Conservation (phyloP, 2,113 vertebrate genomes). For the Turnix velox region DNA sequence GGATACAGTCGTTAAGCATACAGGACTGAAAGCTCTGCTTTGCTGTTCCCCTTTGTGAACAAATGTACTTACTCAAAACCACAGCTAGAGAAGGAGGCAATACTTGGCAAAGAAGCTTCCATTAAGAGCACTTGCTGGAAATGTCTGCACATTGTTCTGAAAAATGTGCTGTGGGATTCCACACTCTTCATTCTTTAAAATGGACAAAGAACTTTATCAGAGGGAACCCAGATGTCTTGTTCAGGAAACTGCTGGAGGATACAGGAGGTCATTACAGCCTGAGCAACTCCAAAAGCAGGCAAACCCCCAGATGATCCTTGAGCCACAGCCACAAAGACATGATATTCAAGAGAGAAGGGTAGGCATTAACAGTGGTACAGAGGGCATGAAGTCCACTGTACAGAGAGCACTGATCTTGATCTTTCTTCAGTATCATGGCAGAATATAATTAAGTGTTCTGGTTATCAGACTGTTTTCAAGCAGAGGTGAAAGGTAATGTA, state of each 20-base stretch:
- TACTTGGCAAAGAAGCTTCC: slow-evolving; percentile 22
- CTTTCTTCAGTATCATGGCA: neutral
- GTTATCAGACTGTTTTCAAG: neutral
- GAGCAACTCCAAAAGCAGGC: neutral
- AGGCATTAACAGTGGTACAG: neutral
- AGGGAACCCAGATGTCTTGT: neutral
- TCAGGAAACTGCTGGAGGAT: neutral
- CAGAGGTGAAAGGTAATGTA: neutral
- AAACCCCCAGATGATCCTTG: neutral
- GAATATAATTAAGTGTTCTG: neutral
- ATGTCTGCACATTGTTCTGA: slow-evolving; percentile 12
- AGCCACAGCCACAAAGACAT: neutral
- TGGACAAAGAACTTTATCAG: neutral
- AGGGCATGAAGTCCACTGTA: neutral
- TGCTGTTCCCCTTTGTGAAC: neutral
- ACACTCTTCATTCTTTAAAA: neutral
- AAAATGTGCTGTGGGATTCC: neutral
- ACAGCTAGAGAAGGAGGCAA: neutral
- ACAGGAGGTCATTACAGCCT: neutral
- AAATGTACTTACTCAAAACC: slow-evolving; percentile 31
- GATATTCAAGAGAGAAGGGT: neutral
- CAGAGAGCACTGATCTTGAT: neutral
- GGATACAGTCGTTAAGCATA: neutral
- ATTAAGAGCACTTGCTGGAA: slow-evolving; percentile 50
- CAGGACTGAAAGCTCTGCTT: neutral